Percentiles rank a stretch among this genome's conserved stretches.
phyloP scores from a whole-genome alignment of 2,113 vertebrate species.

The Jaculus jaculus region DNA sequence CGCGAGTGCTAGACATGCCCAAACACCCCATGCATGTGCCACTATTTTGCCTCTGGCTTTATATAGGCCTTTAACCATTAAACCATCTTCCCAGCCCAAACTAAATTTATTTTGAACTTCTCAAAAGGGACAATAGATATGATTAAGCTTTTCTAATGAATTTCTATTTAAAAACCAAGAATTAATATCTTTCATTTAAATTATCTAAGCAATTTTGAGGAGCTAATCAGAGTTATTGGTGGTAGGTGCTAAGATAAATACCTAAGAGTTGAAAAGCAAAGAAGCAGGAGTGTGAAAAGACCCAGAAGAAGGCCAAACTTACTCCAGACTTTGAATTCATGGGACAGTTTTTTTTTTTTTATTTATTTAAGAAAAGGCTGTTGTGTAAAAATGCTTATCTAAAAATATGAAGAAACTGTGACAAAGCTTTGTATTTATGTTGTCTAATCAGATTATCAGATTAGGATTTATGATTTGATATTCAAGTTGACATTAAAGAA shows the following conservation, averaged over 20 bases:
- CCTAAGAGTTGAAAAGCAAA: neutral
- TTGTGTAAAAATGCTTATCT: constrained; percentile 21
- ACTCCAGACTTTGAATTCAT: constrained; percentile 17
- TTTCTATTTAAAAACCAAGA: constrained; percentile 13
- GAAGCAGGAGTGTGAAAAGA: neutral
- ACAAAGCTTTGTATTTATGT: neutral
- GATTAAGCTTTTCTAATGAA: neutral
- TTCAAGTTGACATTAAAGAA: neutral
- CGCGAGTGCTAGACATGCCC: too few species aligned
- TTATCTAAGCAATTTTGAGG: neutral
- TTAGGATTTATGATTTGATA: neutral
- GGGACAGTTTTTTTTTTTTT: neutral
- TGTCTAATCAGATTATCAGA: neutral
- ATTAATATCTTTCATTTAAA: constrained; percentile 16
- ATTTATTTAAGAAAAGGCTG: neutral
- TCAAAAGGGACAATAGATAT: neutral
- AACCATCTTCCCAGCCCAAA: too few species aligned
- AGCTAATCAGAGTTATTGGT: neutral
- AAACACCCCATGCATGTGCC: too few species aligned
- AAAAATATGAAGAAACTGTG: constrained; percentile 21
- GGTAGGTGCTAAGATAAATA: neutral
- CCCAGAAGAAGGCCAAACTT: neutral
- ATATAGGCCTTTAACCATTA: too few species aligned
- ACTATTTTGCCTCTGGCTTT: too few species aligned
- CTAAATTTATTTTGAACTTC: neutral